phyloP scores from a whole-genome alignment of 2,797 vertebrate genomes.

The Eulemur coronatus region DNA sequence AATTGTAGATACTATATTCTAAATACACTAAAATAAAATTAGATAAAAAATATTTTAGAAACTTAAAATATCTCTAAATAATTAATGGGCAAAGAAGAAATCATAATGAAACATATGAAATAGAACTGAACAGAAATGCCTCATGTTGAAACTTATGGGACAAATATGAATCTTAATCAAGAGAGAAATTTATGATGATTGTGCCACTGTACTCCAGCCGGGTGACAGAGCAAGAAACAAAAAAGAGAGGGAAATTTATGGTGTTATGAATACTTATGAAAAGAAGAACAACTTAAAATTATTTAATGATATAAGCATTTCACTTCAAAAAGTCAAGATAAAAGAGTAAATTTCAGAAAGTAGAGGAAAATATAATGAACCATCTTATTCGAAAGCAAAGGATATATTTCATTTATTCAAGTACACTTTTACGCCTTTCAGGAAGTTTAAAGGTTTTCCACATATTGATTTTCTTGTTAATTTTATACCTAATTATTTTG shows the following conservation, averaged over 20 bases:
- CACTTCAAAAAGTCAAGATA: not conserved
- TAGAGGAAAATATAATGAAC: not conserved
- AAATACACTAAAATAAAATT: not conserved
- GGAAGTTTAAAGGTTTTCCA: not conserved
- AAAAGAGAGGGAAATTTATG: no score
- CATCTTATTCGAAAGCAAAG: not conserved
- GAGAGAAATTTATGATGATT: not conserved
- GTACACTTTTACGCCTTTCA: not conserved
- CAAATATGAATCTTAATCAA: not conserved
- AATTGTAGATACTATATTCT: not conserved
- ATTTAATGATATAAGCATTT: not conserved
- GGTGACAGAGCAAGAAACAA: not conserved
- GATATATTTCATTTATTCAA: not conserved
- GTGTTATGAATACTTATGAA: not conserved
- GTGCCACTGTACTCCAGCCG: not conserved
- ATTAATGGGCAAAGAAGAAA: not conserved
- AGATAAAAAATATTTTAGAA: constrained; percentile 40
- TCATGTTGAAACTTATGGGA: constrained; percentile 25
- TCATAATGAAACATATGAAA: not conserved
- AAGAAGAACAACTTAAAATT: not conserved
- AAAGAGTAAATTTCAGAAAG: not conserved
- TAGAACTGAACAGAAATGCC: not conserved
- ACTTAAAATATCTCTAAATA: constrained; percentile 4
- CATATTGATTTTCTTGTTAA: not conserved
- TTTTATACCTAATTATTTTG: not conserved